Conservation (phyloP, 2,113 vertebrate genomes). For the Leucopsar rothschildi region DNA sequence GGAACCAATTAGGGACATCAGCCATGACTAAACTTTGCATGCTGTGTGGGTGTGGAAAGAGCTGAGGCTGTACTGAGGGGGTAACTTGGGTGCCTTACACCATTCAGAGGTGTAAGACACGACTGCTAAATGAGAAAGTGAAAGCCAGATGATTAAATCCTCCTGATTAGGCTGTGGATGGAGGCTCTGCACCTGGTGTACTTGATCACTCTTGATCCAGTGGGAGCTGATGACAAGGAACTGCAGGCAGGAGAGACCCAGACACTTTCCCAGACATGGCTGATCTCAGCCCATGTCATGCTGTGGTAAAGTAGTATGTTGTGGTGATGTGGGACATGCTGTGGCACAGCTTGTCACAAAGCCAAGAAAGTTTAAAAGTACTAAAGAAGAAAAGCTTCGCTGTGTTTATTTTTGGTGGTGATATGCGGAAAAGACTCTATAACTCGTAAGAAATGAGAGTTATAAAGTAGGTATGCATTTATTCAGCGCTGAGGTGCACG, state of each 20-base stretch:
- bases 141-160: background rate
- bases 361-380: background rate
- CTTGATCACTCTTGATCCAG: background rate
- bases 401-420: conserved; percentile 2
- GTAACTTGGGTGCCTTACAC: background rate
- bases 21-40: background rate
- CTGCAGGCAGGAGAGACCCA: background rate
- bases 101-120: background rate
- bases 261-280: background rate
- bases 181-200: background rate
- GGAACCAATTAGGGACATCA: background rate
- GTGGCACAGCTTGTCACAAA: background rate
- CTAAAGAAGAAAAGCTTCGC: background rate
- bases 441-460: too few relatives aligned
- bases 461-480: too few relatives aligned
- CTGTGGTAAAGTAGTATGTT: background rate
- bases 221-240: background rate
- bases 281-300: background rate
- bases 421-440: too few relatives aligned
- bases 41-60: background rate
- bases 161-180: background rate
- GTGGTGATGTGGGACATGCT: conserved; percentile 19
- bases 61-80: background rate
- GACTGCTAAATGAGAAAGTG: background rate
- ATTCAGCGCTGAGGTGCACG: too few relatives aligned